phyloP scores from a whole-genome alignment of 2,797 vertebrate genomes.

The Microctenopoma steveboyesi region DNA sequence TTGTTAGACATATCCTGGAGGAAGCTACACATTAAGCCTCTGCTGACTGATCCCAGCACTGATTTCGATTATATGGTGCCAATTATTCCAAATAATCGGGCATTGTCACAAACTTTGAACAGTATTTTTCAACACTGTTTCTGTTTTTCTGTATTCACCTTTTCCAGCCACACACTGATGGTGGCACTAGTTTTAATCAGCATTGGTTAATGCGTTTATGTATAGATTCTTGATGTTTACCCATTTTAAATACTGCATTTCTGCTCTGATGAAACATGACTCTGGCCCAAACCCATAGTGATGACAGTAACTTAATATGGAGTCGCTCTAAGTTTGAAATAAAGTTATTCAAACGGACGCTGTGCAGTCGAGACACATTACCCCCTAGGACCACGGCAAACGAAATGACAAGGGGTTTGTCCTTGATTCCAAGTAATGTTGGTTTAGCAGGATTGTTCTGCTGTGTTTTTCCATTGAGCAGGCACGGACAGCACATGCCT shows the following conservation, averaged over 20 bases:
- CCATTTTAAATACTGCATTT: conserved; percentile 12
- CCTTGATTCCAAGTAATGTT: conserved; percentile 19
- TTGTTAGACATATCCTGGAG: conserved; percentile 3
- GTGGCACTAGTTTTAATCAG: conserved; percentile 26
- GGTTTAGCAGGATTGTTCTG: conserved; percentile 27
- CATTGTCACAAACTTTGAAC: conserved; percentile 19
- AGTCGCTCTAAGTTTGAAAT: background rate
- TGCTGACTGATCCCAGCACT: conserved; percentile 22
- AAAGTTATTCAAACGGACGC: background rate
- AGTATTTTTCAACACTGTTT: conserved; percentile 20
- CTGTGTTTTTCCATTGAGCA: conserved; percentile 52
- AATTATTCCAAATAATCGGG: conserved; percentile 32
- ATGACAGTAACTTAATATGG: conserved; percentile 5
- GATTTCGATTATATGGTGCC: conserved; percentile 23
- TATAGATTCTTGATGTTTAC: conserved; percentile 40
- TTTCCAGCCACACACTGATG: background rate
- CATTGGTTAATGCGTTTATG: conserved; percentile 51
- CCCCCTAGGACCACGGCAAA: background rate
- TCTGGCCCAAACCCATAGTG: background rate
- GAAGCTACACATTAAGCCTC: conserved; percentile 37
- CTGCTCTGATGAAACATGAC: background rate
- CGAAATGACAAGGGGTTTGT: background rate
- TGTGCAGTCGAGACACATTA: background rate
- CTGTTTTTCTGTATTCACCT: conserved; percentile 18
- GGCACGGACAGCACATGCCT: conserved; percentile 63